Conservation (phyloP, 2,888 invertebrate species). For the Dicyrtoma fusca region DNA sequence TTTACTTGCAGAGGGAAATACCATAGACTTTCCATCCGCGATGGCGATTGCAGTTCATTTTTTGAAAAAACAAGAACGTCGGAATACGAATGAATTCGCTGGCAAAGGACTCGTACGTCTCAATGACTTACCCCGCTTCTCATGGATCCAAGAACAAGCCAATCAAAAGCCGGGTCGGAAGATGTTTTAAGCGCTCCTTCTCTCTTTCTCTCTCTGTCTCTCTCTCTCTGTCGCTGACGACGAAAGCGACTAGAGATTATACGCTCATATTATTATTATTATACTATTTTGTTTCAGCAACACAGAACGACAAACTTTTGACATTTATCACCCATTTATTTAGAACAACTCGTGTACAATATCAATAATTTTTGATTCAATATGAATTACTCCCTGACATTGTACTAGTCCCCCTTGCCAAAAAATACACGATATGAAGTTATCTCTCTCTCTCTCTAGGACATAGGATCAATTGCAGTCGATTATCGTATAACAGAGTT, state of each 20-base stretch:
- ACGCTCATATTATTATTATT: no score
- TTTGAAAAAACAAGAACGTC: constrained; percentile 46
- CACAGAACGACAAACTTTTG: constrained; percentile 3
- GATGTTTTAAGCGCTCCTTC: constrained; percentile 14
- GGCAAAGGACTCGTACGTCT: constrained; percentile 44
- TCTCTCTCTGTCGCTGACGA: not conserved
- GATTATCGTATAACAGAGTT: no score
- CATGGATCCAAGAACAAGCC: constrained; percentile 28
- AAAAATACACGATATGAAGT: no score
- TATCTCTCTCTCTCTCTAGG: no score
- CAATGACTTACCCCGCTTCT: constrained; percentile 45
- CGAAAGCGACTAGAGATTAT: not conserved
- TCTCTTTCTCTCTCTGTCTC: not conserved
- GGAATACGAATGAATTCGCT: constrained; percentile 42
- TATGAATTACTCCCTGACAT: no score
- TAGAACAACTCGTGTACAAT: not conserved
- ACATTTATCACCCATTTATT: constrained; percentile 16
- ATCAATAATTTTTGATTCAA: no score
- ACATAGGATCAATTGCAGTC: no score
- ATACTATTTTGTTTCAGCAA: no score
- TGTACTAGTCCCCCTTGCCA: no score
- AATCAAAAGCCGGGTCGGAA: constrained; percentile 26
- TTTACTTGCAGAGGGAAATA: constrained; percentile 44
- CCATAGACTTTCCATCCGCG: constrained; percentile 45
- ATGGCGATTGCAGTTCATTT: constrained; percentile 48